phyloP scores from a whole-genome alignment of 2,888 invertebrate species.

The Marasmarcha lunaedactyla region DNA sequence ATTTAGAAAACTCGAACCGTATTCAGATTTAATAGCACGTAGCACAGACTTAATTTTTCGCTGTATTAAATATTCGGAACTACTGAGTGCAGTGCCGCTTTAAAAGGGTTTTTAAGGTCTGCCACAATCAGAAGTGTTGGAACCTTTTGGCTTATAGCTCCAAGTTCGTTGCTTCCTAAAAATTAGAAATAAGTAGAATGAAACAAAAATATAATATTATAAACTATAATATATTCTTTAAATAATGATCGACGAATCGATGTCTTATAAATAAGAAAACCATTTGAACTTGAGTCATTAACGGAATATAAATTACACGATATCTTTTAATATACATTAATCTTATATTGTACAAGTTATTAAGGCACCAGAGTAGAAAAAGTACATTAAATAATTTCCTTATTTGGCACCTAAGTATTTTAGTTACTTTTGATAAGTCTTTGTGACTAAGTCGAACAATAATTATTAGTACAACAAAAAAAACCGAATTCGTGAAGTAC shows the following conservation, averaged over 20 bases:
- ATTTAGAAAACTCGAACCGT: no score
- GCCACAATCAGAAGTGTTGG: no score
- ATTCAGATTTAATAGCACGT: no score
- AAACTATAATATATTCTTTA: constrained; percentile 14
- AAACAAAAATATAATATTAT: constrained; percentile 18
- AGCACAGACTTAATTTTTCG: no score
- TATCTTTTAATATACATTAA: constrained; percentile 41
- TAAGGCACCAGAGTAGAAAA: constrained; percentile 49
- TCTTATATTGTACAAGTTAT: constrained; percentile 35
- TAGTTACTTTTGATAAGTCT: constrained; percentile 1
- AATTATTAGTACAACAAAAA: no score
- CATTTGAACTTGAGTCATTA: constrained; percentile 37
- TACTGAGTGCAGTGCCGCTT: no score
- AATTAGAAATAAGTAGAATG: constrained; percentile 6
- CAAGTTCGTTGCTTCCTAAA: no score
- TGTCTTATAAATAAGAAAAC: constrained; percentile 33
- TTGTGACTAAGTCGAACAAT: no score
- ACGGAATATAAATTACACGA: constrained; percentile 46
- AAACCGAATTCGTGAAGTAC: no score
- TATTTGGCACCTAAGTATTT: constrained; percentile 22
- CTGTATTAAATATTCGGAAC: no score
- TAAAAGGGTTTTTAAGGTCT: no score
- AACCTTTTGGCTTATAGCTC: no score
- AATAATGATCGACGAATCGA: constrained; percentile 37
- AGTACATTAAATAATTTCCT: constrained; percentile 28